Evolutionary conservation across 2,797 vertebrate genomes (phyloP), one percentile per base, ranked within the genome.

Genomic region (Lutjanus argentimaculatus): DNA sequence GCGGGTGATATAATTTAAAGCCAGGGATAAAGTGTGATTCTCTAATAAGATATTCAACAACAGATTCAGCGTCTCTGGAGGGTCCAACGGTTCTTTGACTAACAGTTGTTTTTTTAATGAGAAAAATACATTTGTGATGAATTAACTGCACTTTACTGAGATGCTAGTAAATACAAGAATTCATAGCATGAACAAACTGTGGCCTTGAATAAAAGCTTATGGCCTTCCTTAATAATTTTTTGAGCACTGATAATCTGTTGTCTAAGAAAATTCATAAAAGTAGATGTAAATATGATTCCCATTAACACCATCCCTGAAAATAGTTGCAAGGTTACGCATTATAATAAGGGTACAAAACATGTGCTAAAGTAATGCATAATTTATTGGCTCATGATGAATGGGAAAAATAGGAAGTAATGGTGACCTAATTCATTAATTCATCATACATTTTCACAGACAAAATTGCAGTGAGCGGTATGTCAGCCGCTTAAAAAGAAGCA

Each of bases 31-130:
- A 30, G 53, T 15, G 36, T 40, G 42, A 75, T 69, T 79, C 6
- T 22, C 45, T 86, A 56, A 58, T 49, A 66, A 79, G 36, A 87
- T 78, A 56, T 74, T 85, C 49, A 83, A 67, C 90, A 75, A 83
- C 7, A 79, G 46, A 66, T 63, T 63, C 25, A 43, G 40, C 19
- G 0, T 70, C 51, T 76, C 14, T 65, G 21, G 30, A 36, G 61
- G 58, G 65, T 81, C 53, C 51, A 42, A 21, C 19, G 40, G 48
- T 36, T 43, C 52, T 55, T 46, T 67, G 22, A 69, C 0, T 83
- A 45, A 77, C 83, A 61, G 43, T 45, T 46, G 71, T 56, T 73
- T 58, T 53, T 56, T 53, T 13, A 14, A 25, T 75, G 43, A 52
- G 15, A 70, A 65, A 87, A 67, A 49, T 17, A 63, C 12, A 71